Evolutionary conservation across 1,140 invertebrate species (phyloP), one percentile per base, ranked within the genome.

Genomic region (Agraylea sexmaculata): DNA sequence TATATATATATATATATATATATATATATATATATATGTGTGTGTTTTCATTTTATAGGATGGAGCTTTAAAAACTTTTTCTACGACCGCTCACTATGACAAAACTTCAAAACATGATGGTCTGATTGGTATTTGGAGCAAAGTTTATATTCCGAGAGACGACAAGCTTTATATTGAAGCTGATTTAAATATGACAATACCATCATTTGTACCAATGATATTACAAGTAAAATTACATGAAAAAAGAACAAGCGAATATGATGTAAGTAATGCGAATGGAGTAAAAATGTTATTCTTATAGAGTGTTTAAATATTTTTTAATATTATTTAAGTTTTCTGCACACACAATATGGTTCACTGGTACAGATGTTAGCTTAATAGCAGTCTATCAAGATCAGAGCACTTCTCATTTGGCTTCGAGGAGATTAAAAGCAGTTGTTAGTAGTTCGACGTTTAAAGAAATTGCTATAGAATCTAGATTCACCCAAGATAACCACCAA

Each of bases 261-360:
- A 66, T 53, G 64, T 65, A 43, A 57, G 51, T 46, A 17, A 31
- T 45, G 6, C 11, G n/a, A 15, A 16, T n/a, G 2, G 11, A 17
- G 30, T 25, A n/a, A 37, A 25, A 13, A 16, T 25, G n/a, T 12
- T 12, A 36, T 13, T 2, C 10, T 13, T 25, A 10, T 13, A 2
- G 19, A 21, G 11, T 3, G 6, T n/a, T n/a, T n/a, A 7, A 8
- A 35, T 15, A 21, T 25, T 2, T 27, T 38, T 18, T 38, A 10
- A 28, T 29, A 17, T 29, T 28, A 35, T 42, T 49, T 16, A 16
- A 49, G 47, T 40, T 49, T 27, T 42, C 36, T 12, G 64, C 82
- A 20, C 62, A 70, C 3, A 80, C 79, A 0, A 70, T 75, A 0
- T 86, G 82, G 82, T 86, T 87, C 52, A 83, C 78, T 40, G 80